Conservation (phyloP, 1,140 invertebrate species). For the Magallana gigas region DNA sequence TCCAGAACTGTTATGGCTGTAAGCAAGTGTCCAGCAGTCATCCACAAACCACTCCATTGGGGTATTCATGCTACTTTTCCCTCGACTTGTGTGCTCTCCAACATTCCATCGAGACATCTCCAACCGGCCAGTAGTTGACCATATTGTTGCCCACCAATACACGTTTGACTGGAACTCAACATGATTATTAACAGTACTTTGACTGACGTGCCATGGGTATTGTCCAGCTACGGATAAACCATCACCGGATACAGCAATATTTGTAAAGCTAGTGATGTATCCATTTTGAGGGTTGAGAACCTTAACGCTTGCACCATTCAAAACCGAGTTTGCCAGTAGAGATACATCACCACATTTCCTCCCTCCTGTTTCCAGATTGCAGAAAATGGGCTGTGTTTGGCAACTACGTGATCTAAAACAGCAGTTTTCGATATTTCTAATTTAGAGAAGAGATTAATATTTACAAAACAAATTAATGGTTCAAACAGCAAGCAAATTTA, state of each 20-base stretch:
- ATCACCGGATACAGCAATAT: slow-evolving; percentile 21
- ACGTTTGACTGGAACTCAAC: slow-evolving; percentile 31
- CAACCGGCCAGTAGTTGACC: slow-evolving; percentile 44
- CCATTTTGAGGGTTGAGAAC: background rate
- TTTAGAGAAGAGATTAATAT: too few species aligned
- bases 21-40: slow-evolving; percentile 40
- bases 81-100: slow-evolving; percentile 44
- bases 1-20: slow-evolving; percentile 20
- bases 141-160: slow-evolving; percentile 57
- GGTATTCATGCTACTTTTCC: slow-evolving; percentile 3
- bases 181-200: background rate
- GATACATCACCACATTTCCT: slow-evolving; percentile 3
- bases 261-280: slow-evolving; percentile 25
- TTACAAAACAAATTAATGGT: too few species aligned
- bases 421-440: too few species aligned
- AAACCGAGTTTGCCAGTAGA: background rate
- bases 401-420: background rate
- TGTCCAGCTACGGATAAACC: slow-evolving; percentile 17
- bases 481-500: too few species aligned
- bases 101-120: slow-evolving; percentile 53
- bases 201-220: slow-evolving; percentile 40
- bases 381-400: background rate
- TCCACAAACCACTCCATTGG: slow-evolving; percentile 46
- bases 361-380: background rate
- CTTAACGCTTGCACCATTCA: background rate